Conservation (phyloP, 2,797 vertebrate species). For the Sternarchorhynchus goeldii region DNA sequence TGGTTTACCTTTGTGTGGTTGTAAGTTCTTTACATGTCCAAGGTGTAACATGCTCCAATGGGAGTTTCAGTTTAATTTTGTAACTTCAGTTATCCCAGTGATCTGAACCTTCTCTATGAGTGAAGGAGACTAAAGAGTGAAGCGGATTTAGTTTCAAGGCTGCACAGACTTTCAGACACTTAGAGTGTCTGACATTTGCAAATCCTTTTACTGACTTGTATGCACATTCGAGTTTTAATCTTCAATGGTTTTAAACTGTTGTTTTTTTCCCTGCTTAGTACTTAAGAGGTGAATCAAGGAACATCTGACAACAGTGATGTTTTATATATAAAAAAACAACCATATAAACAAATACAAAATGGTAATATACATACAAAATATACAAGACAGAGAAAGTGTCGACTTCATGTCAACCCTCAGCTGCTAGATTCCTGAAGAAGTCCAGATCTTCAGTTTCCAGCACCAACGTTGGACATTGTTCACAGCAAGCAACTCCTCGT, state of each 20-base stretch:
- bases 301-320: slow-evolving; percentile 67
- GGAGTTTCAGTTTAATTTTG: slow-evolving; percentile 48
- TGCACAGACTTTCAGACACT: slow-evolving; percentile 69
- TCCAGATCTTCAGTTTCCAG: slow-evolving; percentile 66
- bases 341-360: slow-evolving; percentile 51
- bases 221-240: slow-evolving; percentile 74
- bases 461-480: slow-evolving; percentile 60
- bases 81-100: slow-evolving; percentile 15
- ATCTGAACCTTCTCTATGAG: slow-evolving; percentile 33
- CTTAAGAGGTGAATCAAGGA: slow-evolving; percentile 58
- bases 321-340: slow-evolving; percentile 47
- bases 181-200: slow-evolving; percentile 74
- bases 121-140: slow-evolving; percentile 54
- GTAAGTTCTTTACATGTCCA: neutral
- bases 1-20: neutral
- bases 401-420: slow-evolving; percentile 56
- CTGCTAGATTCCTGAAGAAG: slow-evolving; percentile 59
- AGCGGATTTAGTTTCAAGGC: slow-evolving; percentile 65
- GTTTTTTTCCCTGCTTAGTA: slow-evolving; percentile 72
- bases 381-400: slow-evolving; percentile 42
- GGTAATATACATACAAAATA: slow-evolving; percentile 62
- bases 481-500: slow-evolving; percentile 70
- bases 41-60: slow-evolving; percentile 41
- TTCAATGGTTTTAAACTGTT: slow-evolving; percentile 76
- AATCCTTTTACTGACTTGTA: slow-evolving; percentile 73